phyloP scores from a whole-genome alignment of 2,113 vertebrate genomes.

The Lagopus muta region DNA sequence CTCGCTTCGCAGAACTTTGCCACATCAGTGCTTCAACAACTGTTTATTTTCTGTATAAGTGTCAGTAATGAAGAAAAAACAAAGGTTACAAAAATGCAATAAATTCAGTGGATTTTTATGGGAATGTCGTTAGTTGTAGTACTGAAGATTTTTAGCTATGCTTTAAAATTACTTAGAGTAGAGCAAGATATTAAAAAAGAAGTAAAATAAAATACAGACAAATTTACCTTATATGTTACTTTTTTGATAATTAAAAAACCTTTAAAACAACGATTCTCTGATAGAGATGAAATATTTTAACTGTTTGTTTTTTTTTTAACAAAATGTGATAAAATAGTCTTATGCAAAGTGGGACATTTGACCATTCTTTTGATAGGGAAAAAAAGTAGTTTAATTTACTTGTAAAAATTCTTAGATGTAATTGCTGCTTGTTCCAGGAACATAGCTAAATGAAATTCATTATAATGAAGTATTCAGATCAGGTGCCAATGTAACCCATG shows the following conservation, averaged over 20 bases:
- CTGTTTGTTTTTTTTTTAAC: accelerated
- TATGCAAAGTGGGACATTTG: not conserved
- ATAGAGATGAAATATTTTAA: not conserved
- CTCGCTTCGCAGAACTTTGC: not conserved
- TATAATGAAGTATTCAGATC: not conserved
- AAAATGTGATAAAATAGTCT: not conserved
- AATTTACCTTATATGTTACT: not conserved
- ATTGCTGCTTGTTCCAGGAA: not conserved
- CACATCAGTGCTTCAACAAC: no score
- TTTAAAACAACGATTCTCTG: not conserved
- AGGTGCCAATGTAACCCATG: not conserved
- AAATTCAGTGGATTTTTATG: not conserved
- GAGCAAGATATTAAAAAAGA: not conserved
- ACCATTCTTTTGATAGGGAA: not conserved
- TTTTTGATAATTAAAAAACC: not conserved
- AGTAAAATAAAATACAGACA: not conserved
- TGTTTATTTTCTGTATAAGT: not conserved
- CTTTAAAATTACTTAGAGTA: not conserved
- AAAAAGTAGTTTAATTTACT: not conserved
- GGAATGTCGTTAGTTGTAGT: not conserved
- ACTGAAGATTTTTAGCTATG: not conserved
- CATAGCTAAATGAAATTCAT: accelerated
- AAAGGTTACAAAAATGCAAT: not conserved
- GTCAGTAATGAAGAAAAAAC: not conserved
- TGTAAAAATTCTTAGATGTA: not conserved